Conservation (phyloP, 2,888 invertebrate species). For the Drosophila setosimentum region DNA sequence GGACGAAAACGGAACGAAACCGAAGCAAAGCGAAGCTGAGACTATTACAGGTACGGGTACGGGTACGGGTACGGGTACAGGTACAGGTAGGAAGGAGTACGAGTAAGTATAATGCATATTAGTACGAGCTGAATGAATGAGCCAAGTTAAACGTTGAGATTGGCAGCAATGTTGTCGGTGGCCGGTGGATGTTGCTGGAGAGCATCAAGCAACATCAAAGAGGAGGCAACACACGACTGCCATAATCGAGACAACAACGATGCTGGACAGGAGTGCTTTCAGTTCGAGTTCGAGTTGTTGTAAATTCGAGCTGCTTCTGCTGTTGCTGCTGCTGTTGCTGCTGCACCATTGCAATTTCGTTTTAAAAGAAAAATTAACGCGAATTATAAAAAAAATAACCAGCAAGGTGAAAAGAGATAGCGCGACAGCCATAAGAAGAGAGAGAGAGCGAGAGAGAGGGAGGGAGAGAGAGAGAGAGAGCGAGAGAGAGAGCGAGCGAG, state of each 20-base stretch:
- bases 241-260: constrained; percentile 74
- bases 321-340: constrained; percentile 33
- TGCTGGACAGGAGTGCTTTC: constrained; percentile 43
- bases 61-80: constrained; percentile 9
- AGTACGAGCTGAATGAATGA: constrained; percentile 54
- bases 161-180: constrained; percentile 40
- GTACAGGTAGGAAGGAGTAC: constrained; percentile 24
- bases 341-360: constrained; percentile 71
- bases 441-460: not conserved
- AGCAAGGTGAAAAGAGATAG: constrained; percentile 35
- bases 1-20: constrained; percentile 48
- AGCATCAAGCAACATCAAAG: constrained; percentile 70
- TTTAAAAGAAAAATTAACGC: constrained; percentile 79
- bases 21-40: constrained; percentile 13
- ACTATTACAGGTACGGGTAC: not conserved
- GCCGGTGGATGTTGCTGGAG: constrained; percentile 18
- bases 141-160: constrained; percentile 51
- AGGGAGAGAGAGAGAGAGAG: constrained; percentile 2
- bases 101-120: constrained; percentile 42
- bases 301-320: constrained; percentile 27
- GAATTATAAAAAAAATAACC: constrained; percentile 77
- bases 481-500: constrained; percentile 12
- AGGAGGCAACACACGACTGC: constrained; percentile 76
- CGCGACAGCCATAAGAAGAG: not conserved
- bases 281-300: constrained; percentile 26